These are phyloP conservation scores for Neogale vison DNA, from an alignment of 2,113 vertebrate genomes.

Conservation along the genomic window DNA sequence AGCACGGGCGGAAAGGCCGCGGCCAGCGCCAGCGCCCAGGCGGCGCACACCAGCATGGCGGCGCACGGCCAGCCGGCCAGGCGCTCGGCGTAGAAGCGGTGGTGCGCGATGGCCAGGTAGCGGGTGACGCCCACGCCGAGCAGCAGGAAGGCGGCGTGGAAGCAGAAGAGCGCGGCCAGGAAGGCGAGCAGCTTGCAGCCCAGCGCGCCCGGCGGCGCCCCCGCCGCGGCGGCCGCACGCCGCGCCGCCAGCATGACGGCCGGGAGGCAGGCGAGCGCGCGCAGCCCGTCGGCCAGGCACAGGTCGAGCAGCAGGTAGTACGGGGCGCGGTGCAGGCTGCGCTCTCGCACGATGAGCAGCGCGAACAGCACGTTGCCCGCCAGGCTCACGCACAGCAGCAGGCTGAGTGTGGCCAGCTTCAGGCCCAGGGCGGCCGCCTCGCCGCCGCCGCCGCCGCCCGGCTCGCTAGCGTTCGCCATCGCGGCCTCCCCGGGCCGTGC, in stretches of 20 bases:
- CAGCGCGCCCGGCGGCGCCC: conserved; percentile 88
- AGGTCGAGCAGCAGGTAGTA: conserved; percentile 97
- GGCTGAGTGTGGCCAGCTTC: conserved; percentile 93
- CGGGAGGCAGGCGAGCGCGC: conserved; percentile 95
- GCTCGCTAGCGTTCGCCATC: conserved; percentile 94
- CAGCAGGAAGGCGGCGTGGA: conserved; percentile 96
- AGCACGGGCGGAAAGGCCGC: conserved; percentile 97
- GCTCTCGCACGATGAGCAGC: conserved; percentile 93
- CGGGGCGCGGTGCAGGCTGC: conserved; percentile 92
- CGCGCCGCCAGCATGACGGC: conserved; percentile 94
- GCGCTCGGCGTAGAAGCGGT: conserved; percentile 96
- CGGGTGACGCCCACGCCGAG: conserved; percentile 96
- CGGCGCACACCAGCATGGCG: conserved; percentile 93
- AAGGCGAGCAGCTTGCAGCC: conserved; percentile 96
- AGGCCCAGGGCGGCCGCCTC: conserved; percentile 86
- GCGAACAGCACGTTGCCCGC: conserved; percentile 93
- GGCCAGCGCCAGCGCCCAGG: conserved; percentile 95
- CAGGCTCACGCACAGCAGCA: conserved; percentile 93
- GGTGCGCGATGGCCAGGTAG: conserved; percentile 98
- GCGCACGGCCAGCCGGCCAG: conserved; percentile 95
- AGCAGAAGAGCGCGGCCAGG: conserved; percentile 95
- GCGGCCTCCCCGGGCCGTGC: conserved; percentile 79
- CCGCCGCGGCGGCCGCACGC: conserved; percentile 85
- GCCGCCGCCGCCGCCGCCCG: conserved; percentile 86
- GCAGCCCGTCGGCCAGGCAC: conserved; percentile 93